Evolutionary conservation across 1,140 invertebrate genomes (phyloP).

Genomic region (Dreissena polymorpha): DNA sequence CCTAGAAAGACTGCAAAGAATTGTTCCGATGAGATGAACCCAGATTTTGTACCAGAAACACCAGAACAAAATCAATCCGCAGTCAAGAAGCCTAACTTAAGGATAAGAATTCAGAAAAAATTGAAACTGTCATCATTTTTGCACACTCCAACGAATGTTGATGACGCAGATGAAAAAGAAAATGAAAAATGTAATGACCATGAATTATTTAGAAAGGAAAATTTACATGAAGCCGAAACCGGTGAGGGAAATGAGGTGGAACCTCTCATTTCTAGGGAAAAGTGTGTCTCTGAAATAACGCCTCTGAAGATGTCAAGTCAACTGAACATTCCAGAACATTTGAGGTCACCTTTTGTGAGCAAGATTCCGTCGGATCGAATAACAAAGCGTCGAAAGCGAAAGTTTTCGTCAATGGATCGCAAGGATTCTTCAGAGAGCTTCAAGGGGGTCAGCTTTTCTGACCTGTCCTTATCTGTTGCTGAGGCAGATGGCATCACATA

Average conservation of each 20-base stretch:
- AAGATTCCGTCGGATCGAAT: slow-evolving; percentile 46
- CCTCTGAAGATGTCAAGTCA: neutral
- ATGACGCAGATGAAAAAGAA: neutral
- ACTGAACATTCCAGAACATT: slow-evolving; percentile 4
- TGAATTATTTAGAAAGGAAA: no score
- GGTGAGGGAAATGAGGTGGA: no score
- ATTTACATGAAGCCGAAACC: no score
- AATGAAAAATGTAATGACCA: neutral
- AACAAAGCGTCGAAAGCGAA: slow-evolving; percentile 29
- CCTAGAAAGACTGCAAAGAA: no score
- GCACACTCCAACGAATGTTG: neutral
- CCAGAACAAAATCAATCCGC: neutral
- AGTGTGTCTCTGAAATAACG: neutral
- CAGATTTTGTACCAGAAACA: slow-evolving; percentile 7
- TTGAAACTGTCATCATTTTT: neutral
- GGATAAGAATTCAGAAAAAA: neutral
- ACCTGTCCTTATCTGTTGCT: no score
- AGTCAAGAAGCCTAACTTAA: neutral
- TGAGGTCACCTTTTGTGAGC: slow-evolving; percentile 44
- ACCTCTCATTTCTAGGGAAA: no score
- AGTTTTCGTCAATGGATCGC: neutral
- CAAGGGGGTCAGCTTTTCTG: no score
- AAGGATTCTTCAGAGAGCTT: neutral
- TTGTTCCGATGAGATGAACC: neutral
- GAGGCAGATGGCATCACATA: no score